Base-by-base conservation (phyloP, 2,113 vertebrate genomes). In the Chelonoidis abingdonii region DNA sequence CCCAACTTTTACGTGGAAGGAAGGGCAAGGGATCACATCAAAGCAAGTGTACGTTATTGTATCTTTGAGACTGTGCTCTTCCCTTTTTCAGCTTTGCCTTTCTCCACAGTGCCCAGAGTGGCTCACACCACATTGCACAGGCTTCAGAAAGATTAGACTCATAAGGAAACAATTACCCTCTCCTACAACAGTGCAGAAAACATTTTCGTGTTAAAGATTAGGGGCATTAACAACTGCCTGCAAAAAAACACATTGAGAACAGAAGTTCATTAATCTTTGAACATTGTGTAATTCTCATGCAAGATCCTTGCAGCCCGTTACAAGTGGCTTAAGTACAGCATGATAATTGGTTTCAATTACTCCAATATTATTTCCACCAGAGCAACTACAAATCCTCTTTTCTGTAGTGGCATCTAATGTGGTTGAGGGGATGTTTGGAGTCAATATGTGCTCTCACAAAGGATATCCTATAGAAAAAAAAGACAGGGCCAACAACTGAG, bases 111-210 rank as follows among this genome's bases (percentile, higher is more conserved):
- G 13, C 3, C 0, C 0, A 91, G 29, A 2, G 57, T 95, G 80
- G 82, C 78, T 93, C 41, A 75, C 10, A 83, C 0, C 0, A 82
- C 75, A 62, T 24, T 90, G 83, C 85, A 84, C 87, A 93, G 22
- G 31, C 78, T 94, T 89, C 84, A 90, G 75, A 95, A 94, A 92
- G 35, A 93, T 87, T 78, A 89, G 41, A 69, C 54, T 95, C 92
- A 69, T 95, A 95, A 97, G 95, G 96, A 91, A 98, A 78, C 24
- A 95, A 96, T 96, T 97, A 94, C 54, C 50, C 76, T 84, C 52
- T 96, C 35, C 59, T 88, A 49, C 65, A 86, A 84, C 47, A 93
- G 76, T 57, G 29, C 1, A 35, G 52, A 80, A 89, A 80, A 4
- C 11, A 84, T 93, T 95, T 92, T 86, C 3, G 3, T 89, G 22